Evolutionary conservation across 2,113 vertebrate species (phyloP), one percentile per base, ranked within the genome.

Genomic region (Chloropsis cyanopogon): DNA sequence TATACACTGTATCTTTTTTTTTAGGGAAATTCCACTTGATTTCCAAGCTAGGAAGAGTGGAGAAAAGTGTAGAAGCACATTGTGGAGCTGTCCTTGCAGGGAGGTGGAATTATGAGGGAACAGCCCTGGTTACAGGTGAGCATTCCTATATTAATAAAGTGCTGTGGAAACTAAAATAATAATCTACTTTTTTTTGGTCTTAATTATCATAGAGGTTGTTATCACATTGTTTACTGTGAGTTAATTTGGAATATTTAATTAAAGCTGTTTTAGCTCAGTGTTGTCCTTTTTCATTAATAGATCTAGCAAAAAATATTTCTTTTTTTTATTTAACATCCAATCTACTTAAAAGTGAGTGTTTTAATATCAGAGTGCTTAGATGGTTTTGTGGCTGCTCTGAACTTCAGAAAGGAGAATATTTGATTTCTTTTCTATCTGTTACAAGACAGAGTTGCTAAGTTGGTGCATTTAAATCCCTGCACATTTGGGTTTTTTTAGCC

Each of bases 21-120:
- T 37, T 78, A 99, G 99, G 99, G 79, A 99, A 99, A 93, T 99
- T 99, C 92, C 99, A 99, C 95, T 97, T 99, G 91, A 98, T 98
- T 95, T 99, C 99, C 21, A 99, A 98, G 89, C 95, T 96, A 1
- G 99, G 99, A 65, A 98, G 99, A 92, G 98, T 99, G 22, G 99
- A 99, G 96, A 99, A 99, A 96, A 99, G 99, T 49, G 98, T 99
- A 7, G 99, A 99, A 71, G 99, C 99, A 7, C 99, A 99, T 50
- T 98, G 97, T 96, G 99, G 99, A 92, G 99, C 99, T 41, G 99
- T 99, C 57, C 98, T 99, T 72, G 98, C 99, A 61, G 99, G 98
- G 59, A 98, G 98, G 94, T 99, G 99, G 99, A 99, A 99, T 97
- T 98, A 98, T 6, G 99, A 99, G 80, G 99, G 99, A 46, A 99